Base-by-base conservation (phyloP, 2,888 invertebrate species). In the Artemia sinica region DNA sequence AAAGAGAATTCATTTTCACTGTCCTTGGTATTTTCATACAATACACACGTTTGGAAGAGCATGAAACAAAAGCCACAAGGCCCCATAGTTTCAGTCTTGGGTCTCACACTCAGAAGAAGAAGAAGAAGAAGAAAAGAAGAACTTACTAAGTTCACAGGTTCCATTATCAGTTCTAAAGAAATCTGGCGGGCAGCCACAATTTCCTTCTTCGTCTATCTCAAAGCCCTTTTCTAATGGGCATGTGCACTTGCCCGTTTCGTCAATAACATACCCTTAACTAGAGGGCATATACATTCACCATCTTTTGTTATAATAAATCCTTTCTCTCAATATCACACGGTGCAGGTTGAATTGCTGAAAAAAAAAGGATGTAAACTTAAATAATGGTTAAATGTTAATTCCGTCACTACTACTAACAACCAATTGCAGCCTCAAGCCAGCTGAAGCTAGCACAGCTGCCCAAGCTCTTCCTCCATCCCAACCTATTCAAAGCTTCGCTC, bases 251-350 rank as follows among this genome's bases (percentile, higher is more conserved):
- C 85, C 85, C 50, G 78, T 77, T 2, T 77, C 74, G 68, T 85
- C 85, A 0, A 86, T 76, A 41, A 81, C 80, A 74, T 86, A 87
- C 66, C 86, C 86, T 73, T 82, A 73, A 85, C 83, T 2, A 83
- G 82, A 1, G 87, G 86, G 72, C 87, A 87, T 1, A 86, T 84
- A 76, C 92, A 92, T 74, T 84, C 83, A 50, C 85, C 86, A 63
- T 86, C 83, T 71, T 88, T 87, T 71, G 88, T 88, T 49, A 87
- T 84, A 14, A 86, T 84, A 78, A 86, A 84, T 49, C 91, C 91
- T 70, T 86, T 84, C 72, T n/a, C n/a, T 86, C 86, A 8, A 87
- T 78, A 69, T 88, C 89, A 75, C 91, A 92, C 68, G 67, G 67
- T 72, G 72, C 18, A 14, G 58, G 58, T 58, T 58, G 58, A n/a